These are phyloP conservation scores for Climacteris rufus DNA, from an alignment of 2,113 vertebrate species.

Conservation along the genomic window DNA sequence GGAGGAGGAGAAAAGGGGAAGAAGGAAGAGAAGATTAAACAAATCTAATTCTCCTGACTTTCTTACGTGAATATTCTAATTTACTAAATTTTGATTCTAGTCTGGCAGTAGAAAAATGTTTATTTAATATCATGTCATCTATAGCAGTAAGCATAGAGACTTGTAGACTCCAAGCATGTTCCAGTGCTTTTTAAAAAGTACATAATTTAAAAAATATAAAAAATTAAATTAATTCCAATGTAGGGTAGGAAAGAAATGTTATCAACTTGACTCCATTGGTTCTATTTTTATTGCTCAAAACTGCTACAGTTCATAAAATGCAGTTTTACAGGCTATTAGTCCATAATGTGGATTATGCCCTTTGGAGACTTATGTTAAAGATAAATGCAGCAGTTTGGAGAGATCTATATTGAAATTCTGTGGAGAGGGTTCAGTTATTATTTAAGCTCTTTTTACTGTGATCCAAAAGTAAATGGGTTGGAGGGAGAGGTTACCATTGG, in stretches of 20 bases:
- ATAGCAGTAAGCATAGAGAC: neutral
- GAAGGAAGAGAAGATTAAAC: neutral
- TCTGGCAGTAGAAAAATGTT: neutral
- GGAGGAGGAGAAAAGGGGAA: neutral
- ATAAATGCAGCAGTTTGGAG: slow-evolving; percentile 10
- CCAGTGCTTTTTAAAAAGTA: neutral
- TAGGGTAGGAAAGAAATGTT: neutral
- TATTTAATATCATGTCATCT: neutral
- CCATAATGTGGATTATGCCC: slow-evolving; percentile 45
- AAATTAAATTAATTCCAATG: neutral
- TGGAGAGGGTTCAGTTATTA: neutral
- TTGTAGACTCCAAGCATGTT: neutral
- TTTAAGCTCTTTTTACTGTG: neutral
- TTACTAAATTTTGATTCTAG: neutral
- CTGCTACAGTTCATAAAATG: slow-evolving; percentile 53
- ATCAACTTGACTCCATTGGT: neutral
- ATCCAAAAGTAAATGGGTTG: neutral
- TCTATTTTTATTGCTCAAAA: slow-evolving; percentile 25
- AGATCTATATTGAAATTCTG: neutral
- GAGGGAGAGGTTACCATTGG: neutral
- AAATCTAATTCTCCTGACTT: neutral
- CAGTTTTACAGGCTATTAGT: slow-evolving; percentile 50
- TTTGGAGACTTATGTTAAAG: slow-evolving; percentile 19
- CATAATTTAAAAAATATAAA: neutral
- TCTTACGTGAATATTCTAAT: neutral